Evolutionary conservation across 2,888 invertebrate species (phyloP).

Genomic region (Masnerella sp.): DNA sequence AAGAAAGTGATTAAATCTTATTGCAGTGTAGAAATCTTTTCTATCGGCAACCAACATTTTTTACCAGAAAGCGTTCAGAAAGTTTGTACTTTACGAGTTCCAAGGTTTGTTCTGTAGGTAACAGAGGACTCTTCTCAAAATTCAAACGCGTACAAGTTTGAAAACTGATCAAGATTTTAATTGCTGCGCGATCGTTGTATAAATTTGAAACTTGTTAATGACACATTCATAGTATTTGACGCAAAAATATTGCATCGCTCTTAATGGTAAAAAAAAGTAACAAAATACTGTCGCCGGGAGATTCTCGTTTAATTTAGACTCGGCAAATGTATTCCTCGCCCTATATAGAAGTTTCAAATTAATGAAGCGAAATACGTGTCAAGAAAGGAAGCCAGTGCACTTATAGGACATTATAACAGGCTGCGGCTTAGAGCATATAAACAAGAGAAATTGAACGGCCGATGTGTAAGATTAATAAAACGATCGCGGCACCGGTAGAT

Average conservation of each 20-base stretch:
- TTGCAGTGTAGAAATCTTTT: not conserved
- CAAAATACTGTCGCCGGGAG: slow-evolving; percentile 33
- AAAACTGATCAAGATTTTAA: too few relatives aligned
- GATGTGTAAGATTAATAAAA: slow-evolving; percentile 56
- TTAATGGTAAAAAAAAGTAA: not conserved
- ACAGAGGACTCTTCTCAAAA: too few relatives aligned
- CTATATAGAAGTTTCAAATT: slow-evolving; percentile 56
- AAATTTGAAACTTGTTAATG: too few relatives aligned
- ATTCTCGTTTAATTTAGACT: slow-evolving; percentile 34
- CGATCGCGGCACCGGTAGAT: slow-evolving; percentile 56
- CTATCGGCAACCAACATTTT: too few relatives aligned
- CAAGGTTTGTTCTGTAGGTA: too few relatives aligned
- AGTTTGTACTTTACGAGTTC: too few relatives aligned
- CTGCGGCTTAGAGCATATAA: slow-evolving; percentile 47
- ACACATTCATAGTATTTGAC: too few relatives aligned
- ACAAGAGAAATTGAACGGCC: slow-evolving; percentile 56
- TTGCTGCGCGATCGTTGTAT: too few relatives aligned
- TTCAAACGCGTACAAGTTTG: too few relatives aligned
- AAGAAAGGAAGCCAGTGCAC: slow-evolving; percentile 53
- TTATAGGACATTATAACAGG: slow-evolving; percentile 54
- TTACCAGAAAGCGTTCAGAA: too few relatives aligned
- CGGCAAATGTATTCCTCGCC: slow-evolving; percentile 48
- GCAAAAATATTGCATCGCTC: too few relatives aligned
- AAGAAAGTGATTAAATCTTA: too few relatives aligned
- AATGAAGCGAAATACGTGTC: slow-evolving; percentile 56